Base-by-base conservation (phyloP, 2,113 vertebrate genomes). In the Bos javanicus region DNA sequence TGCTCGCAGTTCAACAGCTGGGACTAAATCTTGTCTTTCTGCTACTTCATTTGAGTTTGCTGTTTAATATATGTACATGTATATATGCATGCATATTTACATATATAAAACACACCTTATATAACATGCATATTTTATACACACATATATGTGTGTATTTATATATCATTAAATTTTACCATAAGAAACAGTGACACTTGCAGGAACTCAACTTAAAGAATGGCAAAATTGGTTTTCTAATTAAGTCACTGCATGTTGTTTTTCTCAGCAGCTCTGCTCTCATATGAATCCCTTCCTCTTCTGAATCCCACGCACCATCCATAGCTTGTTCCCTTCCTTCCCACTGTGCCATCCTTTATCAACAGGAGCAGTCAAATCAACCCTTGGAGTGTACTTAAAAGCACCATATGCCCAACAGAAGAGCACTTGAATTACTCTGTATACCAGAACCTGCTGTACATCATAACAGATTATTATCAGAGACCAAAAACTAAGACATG, bases 341-440 rank as follows among this genome's bases (percentile, higher is more conserved):
- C 96, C 91, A 98, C 80, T 82, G 96, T 97, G 93, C 85, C 86
- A 83, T 94, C 92, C 59, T 97, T 96, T 97, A 92, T 96, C 95
- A 97, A 91, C 94, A 46, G 3, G 90, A 94, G 94, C 86, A 98
- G 96, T 95, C 92, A 52, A 95, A 95, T 97, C 95, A 97, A 96
- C 81, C 85, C 97, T 97, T 95, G 76, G 5, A 97, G 84, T 98
- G 97, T 98, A 97, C 97, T 95, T 90, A 96, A 97, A 98, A 96
- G 84, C 93, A 98, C 89, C 98, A 97, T 95, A 94, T 96, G 97
- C 93, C 56, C 90, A 97, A 97, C 97, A 98, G 90, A 59, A 96
- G 97, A 97, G 57, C 82, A 96, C 87, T 86, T 95, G 92, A 97
- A 96, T 96, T 91, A 74, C 86, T 94, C 94, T 95, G 88, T 91